Percentiles rank a stretch among this genome's conserved stretches.
Conservation (phyloP, 2,113 vertebrate genomes). For the Limnothrissa miodon region DNA sequence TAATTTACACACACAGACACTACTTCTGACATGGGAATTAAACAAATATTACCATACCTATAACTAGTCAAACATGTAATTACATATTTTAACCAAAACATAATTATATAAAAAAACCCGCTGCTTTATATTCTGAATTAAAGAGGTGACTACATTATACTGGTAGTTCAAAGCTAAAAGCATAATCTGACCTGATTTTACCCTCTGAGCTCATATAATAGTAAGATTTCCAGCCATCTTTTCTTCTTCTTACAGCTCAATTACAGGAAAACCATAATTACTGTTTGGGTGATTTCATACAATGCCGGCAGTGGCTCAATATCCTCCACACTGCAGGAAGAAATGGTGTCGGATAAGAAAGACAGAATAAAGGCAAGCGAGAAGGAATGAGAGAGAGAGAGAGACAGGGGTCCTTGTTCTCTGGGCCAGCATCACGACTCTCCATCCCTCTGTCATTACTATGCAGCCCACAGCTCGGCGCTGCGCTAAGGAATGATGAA, state of each 20-base stretch:
- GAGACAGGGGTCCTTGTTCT: background rate
- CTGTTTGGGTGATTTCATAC: background rate
- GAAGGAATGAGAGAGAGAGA: background rate
- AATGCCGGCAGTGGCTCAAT: background rate
- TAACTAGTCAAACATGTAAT: background rate
- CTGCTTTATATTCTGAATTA: background rate
- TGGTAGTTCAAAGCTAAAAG: background rate
- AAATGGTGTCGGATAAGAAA: slow-evolving; percentile 25
- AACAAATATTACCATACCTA: background rate
- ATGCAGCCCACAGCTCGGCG: slow-evolving; percentile 62
- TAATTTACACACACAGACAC: background rate
- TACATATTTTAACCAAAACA: background rate
- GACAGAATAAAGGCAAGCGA: background rate
- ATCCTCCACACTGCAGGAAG: slow-evolving; percentile 19
- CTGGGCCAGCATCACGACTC: slow-evolving; percentile 26
- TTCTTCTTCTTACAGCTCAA: background rate
- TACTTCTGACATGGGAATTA: background rate
- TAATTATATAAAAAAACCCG: background rate
- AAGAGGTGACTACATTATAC: background rate
- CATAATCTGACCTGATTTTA: background rate
- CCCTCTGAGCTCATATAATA: background rate
- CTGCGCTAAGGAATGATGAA: slow-evolving; percentile 72
- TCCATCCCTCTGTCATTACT: slow-evolving; percentile 60
- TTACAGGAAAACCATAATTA: background rate
- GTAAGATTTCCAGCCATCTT: background rate